Evolutionary conservation across 2,113 vertebrate species (phyloP), one percentile per base, ranked within the genome.

Genomic region (Parus major): DNA sequence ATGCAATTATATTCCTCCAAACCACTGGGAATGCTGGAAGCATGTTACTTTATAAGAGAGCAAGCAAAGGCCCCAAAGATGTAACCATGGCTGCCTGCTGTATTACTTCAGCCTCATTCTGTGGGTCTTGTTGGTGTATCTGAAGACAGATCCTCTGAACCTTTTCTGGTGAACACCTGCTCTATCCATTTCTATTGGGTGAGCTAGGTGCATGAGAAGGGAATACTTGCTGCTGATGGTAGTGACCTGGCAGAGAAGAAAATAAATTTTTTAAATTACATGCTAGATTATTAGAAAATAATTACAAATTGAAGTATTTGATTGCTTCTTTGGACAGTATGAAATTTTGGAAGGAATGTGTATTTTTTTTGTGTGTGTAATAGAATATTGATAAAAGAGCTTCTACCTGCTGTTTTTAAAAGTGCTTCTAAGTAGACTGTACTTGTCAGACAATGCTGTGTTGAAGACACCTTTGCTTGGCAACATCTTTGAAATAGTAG

Each of bases 1-100:
- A n/a, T 95, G 57, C 61, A 89, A 86, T 95, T 94, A 86, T 73
- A 52, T 92, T 77, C 77, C 82, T 66, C 77, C 85, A 81, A 95
- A 83, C 88, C 79, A 91, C 85, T 82, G 84, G 92, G 77, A 93
- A 92, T 89, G 82, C 95, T 96, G 93, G 87, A 91, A 85, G 75
- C 83, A 80, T 94, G 47, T 55, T 76, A 29, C 68, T 88, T 92
- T 84, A 82, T 90, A 53, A 77, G 89, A 93, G 76, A 76, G n/a
- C n/a, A 92, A 72, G 52, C 84, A 92, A 86, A 93, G 78, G 80
- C 35, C 82, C 60, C 39, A 56, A 42, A 86, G 75, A 76, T 85
- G 49, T 66, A 84, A 49, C 72, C 25, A 31, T 93, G 60, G 28
- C 77, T 91, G 60, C 36, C 55, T 61, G 2, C 27, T 93, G 12